phyloP scores from a whole-genome alignment of 2,888 invertebrate species.

The Pterostichus madidus region DNA sequence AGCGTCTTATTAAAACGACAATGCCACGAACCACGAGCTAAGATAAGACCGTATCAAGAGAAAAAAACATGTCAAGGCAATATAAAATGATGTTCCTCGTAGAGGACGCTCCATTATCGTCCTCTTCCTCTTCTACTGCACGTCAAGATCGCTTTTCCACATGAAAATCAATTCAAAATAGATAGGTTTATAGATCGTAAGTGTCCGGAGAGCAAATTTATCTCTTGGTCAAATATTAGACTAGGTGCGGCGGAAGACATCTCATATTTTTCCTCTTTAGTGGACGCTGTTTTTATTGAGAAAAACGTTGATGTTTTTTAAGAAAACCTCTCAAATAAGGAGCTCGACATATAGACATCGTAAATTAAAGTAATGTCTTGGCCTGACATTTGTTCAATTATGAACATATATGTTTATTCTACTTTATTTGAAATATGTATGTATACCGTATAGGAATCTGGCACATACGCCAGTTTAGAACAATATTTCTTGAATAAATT shows the following conservation, averaged over 20 bases:
- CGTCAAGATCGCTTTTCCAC: background rate
- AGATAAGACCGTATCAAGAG: background rate
- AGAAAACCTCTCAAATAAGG: background rate
- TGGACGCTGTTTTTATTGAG: background rate
- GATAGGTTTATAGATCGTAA: conserved; percentile 63
- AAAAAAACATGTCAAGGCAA: conserved; percentile 20
- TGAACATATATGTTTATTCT: too few species aligned
- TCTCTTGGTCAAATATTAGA: conserved; percentile 55
- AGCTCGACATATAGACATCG: background rate
- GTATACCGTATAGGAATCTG: too few species aligned
- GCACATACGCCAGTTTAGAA: too few species aligned
- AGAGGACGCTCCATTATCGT: conserved; percentile 24
- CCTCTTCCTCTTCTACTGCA: background rate
- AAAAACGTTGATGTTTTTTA: conserved; percentile 2
- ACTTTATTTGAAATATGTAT: too few species aligned
- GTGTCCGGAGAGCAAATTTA: conserved; percentile 55
- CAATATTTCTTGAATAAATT: too few species aligned
- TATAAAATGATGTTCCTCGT: conserved; percentile 33
- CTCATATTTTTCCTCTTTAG: background rate
- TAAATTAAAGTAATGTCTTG: too few species aligned
- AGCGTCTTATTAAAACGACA: background rate
- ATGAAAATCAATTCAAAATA: conserved; percentile 44
- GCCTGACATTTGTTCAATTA: too few species aligned
- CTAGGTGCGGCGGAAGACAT: conserved; percentile 39
- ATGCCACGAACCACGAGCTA: background rate